Evolutionary conservation across 2,888 invertebrate genomes (phyloP).

Genomic region (Harmothoe impar): DNA sequence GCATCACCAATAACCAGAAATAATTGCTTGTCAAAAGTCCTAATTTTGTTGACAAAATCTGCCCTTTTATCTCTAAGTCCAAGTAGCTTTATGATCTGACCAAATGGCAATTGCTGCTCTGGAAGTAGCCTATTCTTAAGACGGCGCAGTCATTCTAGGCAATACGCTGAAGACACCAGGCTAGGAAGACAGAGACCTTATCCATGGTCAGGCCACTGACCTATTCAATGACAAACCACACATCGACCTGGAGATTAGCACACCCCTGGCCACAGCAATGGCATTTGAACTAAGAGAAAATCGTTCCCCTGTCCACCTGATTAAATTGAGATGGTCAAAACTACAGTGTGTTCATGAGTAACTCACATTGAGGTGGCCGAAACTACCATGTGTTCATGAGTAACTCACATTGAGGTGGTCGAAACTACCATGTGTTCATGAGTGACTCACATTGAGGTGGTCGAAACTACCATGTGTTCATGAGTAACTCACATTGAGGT

Average conservation of each 20-base stretch:
- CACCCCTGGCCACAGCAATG: background rate
- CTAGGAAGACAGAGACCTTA: background rate
- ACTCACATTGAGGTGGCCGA: too few relatives aligned
- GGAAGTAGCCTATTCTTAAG: background rate
- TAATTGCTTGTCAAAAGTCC: too few relatives aligned
- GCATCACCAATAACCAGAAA: too few relatives aligned
- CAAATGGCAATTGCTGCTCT: background rate
- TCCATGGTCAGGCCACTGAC: background rate
- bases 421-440: too few relatives aligned
- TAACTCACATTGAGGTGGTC: too few relatives aligned
- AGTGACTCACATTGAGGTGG: too few relatives aligned
- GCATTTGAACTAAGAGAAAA: background rate
- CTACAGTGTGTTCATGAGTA: background rate
- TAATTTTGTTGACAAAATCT: too few relatives aligned
- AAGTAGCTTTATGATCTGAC: background rate
- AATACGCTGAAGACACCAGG: background rate
- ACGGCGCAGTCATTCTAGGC: background rate
- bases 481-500: too few relatives aligned
- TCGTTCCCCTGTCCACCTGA: too few relatives aligned
- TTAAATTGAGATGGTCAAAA: background rate
- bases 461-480: too few relatives aligned
- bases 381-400: too few relatives aligned
- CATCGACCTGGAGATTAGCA: background rate
- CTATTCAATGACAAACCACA: background rate
- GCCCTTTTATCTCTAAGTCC: too few relatives aligned